phyloP scores from a whole-genome alignment of 2,888 invertebrate genomes.

The Ligdia adustata region DNA sequence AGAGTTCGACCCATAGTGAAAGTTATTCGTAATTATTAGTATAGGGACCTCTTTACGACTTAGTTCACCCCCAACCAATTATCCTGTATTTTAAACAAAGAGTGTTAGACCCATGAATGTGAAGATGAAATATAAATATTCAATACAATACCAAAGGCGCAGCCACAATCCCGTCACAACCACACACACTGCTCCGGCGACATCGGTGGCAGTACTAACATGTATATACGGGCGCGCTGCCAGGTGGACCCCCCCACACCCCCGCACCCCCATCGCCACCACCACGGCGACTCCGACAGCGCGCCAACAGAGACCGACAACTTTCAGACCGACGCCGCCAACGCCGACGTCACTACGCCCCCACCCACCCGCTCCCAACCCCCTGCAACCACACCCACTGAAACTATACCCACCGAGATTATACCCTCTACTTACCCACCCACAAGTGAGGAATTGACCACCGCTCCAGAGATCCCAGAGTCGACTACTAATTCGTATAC shows the following conservation, averaged over 20 bases:
- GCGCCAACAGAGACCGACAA: conserved; percentile 74
- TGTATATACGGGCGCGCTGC: conserved; percentile 67
- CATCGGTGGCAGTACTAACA: conserved; percentile 74
- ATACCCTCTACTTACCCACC: conserved; percentile 44
- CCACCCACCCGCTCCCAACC: conserved; percentile 30
- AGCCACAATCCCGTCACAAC: conserved; percentile 43
- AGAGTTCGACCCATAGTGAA: no score
- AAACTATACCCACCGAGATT: conserved; percentile 31
- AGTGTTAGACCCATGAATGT: no score
- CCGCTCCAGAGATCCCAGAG: conserved; percentile 61
- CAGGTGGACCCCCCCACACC: conserved; percentile 60
- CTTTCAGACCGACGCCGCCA: conserved; percentile 73
- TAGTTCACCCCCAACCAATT: no score
- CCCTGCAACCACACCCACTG: conserved; percentile 28
- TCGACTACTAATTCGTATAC: conserved; percentile 74
- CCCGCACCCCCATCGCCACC: conserved; percentile 76
- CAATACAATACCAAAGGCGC: conserved; percentile 22
- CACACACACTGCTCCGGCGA: conserved; percentile 64
- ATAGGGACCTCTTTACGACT: no score
- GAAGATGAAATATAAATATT: conserved; percentile 7
- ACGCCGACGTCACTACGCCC: conserved; percentile 49
- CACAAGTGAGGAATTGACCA: conserved; percentile 56
- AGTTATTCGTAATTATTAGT: no score
- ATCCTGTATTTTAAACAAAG: no score
- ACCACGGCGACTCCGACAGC: conserved; percentile 66